These are phyloP conservation scores for Axis porcinus DNA, from an alignment of 2,113 vertebrate genomes.

Conservation along the genomic window DNA sequence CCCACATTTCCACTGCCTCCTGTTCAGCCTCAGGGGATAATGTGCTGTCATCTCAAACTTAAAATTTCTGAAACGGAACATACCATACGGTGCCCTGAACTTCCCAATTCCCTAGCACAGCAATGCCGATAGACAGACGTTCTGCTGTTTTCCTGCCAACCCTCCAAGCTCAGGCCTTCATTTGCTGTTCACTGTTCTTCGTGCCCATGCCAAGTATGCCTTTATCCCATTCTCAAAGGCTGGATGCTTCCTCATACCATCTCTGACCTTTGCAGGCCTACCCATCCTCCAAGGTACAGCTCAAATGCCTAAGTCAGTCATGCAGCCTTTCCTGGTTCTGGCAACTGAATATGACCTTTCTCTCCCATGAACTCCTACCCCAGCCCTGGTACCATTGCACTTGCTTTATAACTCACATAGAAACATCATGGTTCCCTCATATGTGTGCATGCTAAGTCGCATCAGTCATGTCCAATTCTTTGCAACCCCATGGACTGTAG, in stretches of 20 bases:
- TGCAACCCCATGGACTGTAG: not conserved
- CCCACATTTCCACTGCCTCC: not conserved
- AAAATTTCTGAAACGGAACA: not conserved
- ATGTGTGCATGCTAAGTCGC: not conserved
- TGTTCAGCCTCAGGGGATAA: not conserved
- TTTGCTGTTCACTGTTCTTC: not conserved
- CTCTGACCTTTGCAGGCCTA: constrained; percentile 7
- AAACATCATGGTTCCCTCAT: not conserved
- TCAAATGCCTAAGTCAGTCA: not conserved
- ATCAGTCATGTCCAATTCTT: not conserved
- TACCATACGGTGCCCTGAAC: not conserved
- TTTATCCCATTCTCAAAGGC: not conserved
- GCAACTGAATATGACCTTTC: not conserved
- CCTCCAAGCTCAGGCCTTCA: not conserved
- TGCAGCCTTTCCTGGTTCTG: not conserved
- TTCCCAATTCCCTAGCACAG: not conserved
- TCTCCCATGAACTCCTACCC: not conserved
- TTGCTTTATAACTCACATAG: not conserved
- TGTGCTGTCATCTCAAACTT: not conserved
- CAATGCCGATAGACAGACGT: not conserved
- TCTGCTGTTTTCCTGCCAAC: not conserved
- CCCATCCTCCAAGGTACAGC: not conserved
- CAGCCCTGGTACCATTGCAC: not conserved
- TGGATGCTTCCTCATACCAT: not conserved
- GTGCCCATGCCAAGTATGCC: not conserved